These are phyloP conservation scores for Pseudotriccus pelzelni DNA, from an alignment of 2,797 vertebrate species.

Conservation along the genomic window DNA sequence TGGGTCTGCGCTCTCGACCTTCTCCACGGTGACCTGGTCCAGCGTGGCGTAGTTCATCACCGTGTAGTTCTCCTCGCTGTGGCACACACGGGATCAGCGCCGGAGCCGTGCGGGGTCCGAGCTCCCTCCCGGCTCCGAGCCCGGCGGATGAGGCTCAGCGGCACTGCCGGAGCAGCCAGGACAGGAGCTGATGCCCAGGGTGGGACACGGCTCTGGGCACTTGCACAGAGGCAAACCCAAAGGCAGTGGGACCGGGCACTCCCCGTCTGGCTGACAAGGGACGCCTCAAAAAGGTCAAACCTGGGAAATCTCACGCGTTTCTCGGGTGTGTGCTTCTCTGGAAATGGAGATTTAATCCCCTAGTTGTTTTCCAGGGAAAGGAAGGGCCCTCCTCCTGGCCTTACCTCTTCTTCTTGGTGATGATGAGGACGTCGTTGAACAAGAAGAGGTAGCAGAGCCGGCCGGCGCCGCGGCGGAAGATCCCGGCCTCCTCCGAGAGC, in stretches of 20 bases:
- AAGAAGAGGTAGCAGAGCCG: slow-evolving; percentile 88
- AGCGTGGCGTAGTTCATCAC: slow-evolving; percentile 90
- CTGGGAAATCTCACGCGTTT: rapidly evolving
- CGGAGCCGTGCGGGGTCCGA: rapidly evolving
- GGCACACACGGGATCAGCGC: rapidly evolving
- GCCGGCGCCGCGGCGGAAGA: slow-evolving; percentile 87
- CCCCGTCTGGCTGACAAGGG: neutral
- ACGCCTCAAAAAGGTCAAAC: neutral
- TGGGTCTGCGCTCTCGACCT: slow-evolving; percentile 70
- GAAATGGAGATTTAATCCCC: rapidly evolving
- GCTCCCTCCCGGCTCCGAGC: neutral
- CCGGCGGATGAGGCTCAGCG: rapidly evolving
- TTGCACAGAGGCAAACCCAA: neutral
- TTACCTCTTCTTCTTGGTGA: slow-evolving; percentile 95
- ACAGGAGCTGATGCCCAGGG: neutral
- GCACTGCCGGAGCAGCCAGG: rapidly evolving
- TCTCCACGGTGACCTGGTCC: slow-evolving; percentile 83
- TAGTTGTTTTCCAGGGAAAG: neutral
- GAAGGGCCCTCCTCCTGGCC: rapidly evolving
- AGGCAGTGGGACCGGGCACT: rapidly evolving
- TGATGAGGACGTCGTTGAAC: slow-evolving; percentile 92
- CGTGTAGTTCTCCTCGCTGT: slow-evolving; percentile 90
- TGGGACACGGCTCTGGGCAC: neutral
- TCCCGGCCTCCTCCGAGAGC: slow-evolving; percentile 81
- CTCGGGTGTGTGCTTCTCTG: rapidly evolving